These are phyloP conservation scores for Pheosia gnoma DNA, from an alignment of 2,888 invertebrate genomes.

Conservation along the genomic window DNA sequence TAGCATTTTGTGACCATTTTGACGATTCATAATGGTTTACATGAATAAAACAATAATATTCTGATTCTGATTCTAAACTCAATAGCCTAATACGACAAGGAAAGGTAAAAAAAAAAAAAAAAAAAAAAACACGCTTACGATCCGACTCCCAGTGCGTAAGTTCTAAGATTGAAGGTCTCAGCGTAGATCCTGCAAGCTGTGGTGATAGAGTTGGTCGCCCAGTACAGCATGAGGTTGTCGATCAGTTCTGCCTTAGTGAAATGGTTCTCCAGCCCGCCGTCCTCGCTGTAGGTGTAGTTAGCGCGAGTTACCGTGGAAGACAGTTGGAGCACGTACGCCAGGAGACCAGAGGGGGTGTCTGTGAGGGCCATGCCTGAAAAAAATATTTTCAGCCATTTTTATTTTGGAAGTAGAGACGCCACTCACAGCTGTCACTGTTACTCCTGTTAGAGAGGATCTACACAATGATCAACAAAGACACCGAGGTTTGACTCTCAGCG, in stretches of 20 bases:
- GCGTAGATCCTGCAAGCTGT: slow-evolving; percentile 86
- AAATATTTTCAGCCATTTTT: no score
- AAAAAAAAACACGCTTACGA: slow-evolving; percentile 47
- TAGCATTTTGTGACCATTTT: no score
- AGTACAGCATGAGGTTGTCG: slow-evolving; percentile 86
- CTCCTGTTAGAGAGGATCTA: no score
- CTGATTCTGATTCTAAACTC: no score
- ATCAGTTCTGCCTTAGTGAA: slow-evolving; percentile 87
- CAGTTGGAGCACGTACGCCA: slow-evolving; percentile 91
- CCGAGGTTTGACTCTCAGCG: no score
- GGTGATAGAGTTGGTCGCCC: slow-evolving; percentile 87
- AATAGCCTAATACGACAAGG: no score
- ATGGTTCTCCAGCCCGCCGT: slow-evolving; percentile 85
- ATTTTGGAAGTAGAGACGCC: no score
- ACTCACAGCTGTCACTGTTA: no score
- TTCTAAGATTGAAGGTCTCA: slow-evolving; percentile 71
- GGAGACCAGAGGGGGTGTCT: slow-evolving; percentile 90
- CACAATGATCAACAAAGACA: no score
- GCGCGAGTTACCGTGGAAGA: slow-evolving; percentile 88
- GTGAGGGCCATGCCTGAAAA: slow-evolving; percentile 84
- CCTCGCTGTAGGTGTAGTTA: slow-evolving; percentile 42
- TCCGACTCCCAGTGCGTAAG: slow-evolving; percentile 47
- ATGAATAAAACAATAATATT: no score
- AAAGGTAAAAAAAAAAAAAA: no score
- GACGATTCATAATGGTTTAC: no score